phyloP scores from a whole-genome alignment of 2,797 vertebrate genomes.

The Tokudaia tokunoshimensis region DNA sequence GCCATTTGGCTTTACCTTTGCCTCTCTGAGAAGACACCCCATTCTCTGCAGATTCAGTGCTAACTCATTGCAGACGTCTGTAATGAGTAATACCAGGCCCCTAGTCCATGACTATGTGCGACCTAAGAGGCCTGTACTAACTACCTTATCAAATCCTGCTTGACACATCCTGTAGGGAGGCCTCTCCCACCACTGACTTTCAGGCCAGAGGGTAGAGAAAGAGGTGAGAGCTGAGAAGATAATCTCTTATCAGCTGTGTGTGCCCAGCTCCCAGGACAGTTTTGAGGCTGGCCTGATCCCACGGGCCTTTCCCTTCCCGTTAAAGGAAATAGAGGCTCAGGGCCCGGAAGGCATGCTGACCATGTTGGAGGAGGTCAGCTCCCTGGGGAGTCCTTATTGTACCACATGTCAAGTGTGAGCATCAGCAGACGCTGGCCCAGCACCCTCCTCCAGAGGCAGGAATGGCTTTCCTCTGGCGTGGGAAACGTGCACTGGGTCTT shows the following conservation, averaged over 20 bases:
- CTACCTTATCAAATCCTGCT: not conserved
- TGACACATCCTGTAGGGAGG: not conserved
- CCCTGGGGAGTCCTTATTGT: not conserved
- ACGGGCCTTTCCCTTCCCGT: not conserved
- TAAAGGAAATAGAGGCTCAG: not conserved
- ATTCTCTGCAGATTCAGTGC: not conserved
- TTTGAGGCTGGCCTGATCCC: not conserved
- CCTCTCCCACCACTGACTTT: not conserved
- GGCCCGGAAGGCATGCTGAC: not conserved
- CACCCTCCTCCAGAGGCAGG: not conserved
- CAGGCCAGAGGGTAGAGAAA: not conserved
- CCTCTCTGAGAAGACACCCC: not conserved
- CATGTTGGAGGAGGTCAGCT: not conserved
- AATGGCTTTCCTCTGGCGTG: not conserved
- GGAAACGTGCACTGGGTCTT: not conserved
- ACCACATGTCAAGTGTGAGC: fast-evolving
- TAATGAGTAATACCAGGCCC: not conserved
- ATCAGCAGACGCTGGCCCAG: not conserved
- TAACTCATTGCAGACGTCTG: not conserved
- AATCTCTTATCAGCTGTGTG: not conserved
- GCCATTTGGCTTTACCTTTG: not conserved
- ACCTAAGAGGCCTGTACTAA: not conserved
- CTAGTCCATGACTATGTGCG: not conserved
- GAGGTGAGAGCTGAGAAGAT: not conserved
- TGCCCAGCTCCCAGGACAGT: slow-evolving; percentile 21